phyloP scores from a whole-genome alignment of 1,140 invertebrate species.

The Fopius arisanus region DNA sequence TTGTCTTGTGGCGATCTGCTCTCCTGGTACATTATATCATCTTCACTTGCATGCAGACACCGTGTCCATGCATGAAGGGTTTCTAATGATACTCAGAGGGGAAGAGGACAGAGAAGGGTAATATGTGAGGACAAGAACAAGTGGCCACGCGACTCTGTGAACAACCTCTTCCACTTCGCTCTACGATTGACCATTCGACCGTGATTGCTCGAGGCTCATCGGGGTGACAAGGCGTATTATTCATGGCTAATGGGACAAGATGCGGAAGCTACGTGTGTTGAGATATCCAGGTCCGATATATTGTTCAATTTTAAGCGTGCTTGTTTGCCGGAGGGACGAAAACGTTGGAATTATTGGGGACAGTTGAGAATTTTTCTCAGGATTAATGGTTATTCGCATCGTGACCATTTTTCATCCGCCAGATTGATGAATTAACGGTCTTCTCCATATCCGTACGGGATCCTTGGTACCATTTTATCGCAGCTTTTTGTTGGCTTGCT shows the following conservation, averaged over 20 bases:
- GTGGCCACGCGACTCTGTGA: constrained; percentile 23
- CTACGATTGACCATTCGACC: constrained; percentile 52
- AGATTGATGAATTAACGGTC: background rate
- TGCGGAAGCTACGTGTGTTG: constrained; percentile 43
- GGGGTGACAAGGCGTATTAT: constrained; percentile 47
- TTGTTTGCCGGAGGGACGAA: background rate
- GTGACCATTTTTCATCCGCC: background rate
- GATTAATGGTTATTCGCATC: background rate
- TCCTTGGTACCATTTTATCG: background rate
- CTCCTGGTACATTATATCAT: background rate
- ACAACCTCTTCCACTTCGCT: constrained; percentile 32
- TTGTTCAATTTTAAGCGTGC: background rate
- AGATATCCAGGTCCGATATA: background rate
- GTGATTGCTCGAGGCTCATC: constrained; percentile 37
- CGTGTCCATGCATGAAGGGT: background rate
- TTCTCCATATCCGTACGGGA: background rate
- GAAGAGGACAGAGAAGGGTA: background rate
- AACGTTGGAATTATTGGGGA: background rate
- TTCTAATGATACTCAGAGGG: constrained; percentile 7
- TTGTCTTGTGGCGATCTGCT: background rate
- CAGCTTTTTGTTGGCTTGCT: too few relatives aligned
- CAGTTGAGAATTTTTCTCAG: background rate
- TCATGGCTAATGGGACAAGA: constrained; percentile 56
- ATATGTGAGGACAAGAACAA: constrained; percentile 14
- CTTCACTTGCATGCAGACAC: background rate